phyloP scores from a whole-genome alignment of 2,113 vertebrate genomes.

The Macrotis lagotis region DNA sequence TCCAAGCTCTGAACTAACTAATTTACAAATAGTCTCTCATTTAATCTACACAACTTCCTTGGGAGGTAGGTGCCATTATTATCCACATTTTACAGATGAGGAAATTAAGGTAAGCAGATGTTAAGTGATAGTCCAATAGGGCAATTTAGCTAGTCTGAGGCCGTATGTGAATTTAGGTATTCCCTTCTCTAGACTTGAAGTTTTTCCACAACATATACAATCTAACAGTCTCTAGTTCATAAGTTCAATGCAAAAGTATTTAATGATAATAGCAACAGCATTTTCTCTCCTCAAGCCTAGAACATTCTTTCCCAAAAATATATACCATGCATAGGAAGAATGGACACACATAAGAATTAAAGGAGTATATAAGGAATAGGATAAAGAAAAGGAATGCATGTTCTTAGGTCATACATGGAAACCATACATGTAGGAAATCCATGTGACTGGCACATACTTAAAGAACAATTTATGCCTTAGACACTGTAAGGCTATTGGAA shows the following conservation, averaged over 20 bases:
- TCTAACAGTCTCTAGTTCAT: too few species aligned
- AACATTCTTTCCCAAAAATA: too few species aligned
- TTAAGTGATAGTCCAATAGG: not conserved
- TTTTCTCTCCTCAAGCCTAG: too few species aligned
- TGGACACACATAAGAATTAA: not conserved
- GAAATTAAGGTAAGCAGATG: not conserved
- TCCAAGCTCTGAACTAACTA: not conserved
- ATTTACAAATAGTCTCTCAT: not conserved
- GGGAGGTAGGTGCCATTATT: not conserved
- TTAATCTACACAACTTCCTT: not conserved
- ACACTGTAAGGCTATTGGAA: not conserved
- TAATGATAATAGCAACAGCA: too few species aligned
- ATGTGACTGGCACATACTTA: not conserved
- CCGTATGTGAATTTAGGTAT: not conserved
- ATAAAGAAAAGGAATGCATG: not conserved
- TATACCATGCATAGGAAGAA: not conserved
- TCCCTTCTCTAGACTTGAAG: not conserved
- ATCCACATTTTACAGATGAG: not conserved
- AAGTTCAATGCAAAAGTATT: too few species aligned
- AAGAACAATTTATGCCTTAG: not conserved
- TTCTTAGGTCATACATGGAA: not conserved
- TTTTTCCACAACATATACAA: too few species aligned
- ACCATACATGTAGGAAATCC: not conserved
- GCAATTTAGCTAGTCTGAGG: not conserved
- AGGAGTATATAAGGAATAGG: not conserved